Evolutionary conservation across 2,113 vertebrate species (phyloP).

Genomic region (Macquaria ambigua): DNA sequence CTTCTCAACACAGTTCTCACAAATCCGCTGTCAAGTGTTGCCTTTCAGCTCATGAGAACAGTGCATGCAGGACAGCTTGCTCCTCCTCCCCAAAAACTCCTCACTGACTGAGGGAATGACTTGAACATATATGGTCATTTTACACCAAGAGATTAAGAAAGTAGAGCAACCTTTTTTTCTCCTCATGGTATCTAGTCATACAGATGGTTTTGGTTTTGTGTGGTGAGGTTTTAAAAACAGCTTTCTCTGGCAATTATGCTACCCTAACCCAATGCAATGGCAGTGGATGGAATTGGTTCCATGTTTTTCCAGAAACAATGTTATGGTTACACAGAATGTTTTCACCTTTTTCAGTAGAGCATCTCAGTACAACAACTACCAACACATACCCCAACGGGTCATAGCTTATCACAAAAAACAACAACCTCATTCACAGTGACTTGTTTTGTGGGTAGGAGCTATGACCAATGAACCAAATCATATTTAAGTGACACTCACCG

Average conservation of each 20-base stretch:
- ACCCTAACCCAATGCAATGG: too few species aligned
- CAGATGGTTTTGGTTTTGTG: background rate
- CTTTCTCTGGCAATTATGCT: background rate
- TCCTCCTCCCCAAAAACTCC: background rate
- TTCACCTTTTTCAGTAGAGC: background rate
- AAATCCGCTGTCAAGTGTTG: slow-evolving; percentile 61
- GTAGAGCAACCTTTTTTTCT: background rate
- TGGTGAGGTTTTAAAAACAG: background rate
- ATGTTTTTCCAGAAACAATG: background rate
- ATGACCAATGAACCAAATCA: background rate
- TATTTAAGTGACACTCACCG: slow-evolving; percentile 84
- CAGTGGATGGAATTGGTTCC: background rate
- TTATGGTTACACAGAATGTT: background rate
- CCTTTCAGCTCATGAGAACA: slow-evolving; percentile 32
- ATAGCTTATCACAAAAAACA: background rate
- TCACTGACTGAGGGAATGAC: background rate
- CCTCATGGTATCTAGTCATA: background rate
- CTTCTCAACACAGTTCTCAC: slow-evolving; percentile 63
- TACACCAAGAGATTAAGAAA: background rate
- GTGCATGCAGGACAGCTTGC: slow-evolving; percentile 4
- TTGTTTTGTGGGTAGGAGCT: background rate
- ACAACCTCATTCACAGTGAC: background rate
- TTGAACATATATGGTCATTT: background rate
- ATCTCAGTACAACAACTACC: too few species aligned
- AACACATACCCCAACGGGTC: background rate